Conservation (phyloP, 2,113 vertebrate species). For the Urocitellus parryii region DNA sequence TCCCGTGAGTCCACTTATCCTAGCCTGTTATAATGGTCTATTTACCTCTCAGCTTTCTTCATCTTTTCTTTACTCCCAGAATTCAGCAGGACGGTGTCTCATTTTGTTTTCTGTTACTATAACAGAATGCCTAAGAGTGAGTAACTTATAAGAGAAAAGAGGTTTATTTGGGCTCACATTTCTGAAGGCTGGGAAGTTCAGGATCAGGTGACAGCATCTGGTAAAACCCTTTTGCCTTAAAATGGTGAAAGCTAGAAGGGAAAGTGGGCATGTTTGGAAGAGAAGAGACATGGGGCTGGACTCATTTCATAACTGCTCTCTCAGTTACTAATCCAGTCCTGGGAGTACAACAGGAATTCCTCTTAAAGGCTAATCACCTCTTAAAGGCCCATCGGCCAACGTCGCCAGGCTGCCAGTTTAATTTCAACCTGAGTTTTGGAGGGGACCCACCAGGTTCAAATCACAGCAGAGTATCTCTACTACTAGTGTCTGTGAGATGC, state of each 20-base stretch:
- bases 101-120: background rate
- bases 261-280: background rate
- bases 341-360: background rate
- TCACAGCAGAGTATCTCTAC: background rate
- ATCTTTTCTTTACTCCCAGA: background rate
- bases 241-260: background rate
- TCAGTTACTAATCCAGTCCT: background rate
- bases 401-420: background rate
- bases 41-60: background rate
- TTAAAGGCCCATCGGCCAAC: background rate
- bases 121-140: background rate
- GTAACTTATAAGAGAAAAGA: background rate
- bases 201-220: background rate
- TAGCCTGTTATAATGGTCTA: background rate
- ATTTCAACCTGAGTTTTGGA: background rate
- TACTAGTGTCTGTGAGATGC: background rate
- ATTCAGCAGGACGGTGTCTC: background rate
- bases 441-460: background rate
- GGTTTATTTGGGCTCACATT: background rate
- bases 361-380: background rate
- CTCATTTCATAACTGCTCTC: background rate
- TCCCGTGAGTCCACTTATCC: fast-evolving
- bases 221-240: background rate
- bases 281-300: background rate
- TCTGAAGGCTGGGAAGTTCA: background rate